phyloP scores from a whole-genome alignment of 2,888 invertebrate species.

The Conus canariensis region DNA sequence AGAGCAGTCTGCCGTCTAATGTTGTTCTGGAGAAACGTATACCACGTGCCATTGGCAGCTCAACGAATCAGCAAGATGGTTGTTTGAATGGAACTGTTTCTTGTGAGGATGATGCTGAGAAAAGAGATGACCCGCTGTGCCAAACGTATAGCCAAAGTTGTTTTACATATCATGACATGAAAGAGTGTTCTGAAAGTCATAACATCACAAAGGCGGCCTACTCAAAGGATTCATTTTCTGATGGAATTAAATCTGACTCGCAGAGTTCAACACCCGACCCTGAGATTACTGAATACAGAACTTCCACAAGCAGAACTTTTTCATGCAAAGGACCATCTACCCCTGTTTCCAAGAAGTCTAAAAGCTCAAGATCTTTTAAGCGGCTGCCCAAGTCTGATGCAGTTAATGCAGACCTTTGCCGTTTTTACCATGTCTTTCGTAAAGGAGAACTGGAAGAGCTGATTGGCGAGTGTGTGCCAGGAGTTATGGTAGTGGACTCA shows the following conservation, averaged over 20 bases:
- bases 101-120: neutral
- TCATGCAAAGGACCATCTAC: neutral
- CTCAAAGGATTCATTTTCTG: neutral
- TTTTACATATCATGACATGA: slow-evolving; percentile 2
- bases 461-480: slow-evolving; percentile 73
- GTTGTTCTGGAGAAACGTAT: neutral
- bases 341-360: neutral
- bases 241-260: neutral
- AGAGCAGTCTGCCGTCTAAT: slow-evolving; percentile 55
- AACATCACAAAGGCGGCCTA: neutral
- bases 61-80: neutral
- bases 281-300: neutral
- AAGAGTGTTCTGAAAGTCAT: neutral
- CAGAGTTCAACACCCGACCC: neutral
- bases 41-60: neutral
- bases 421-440: slow-evolving; percentile 96
- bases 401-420: slow-evolving; percentile 79
- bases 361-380: neutral
- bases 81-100: neutral
- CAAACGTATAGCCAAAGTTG: neutral
- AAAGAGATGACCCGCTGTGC: neutral
- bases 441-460: slow-evolving; percentile 85
- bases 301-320: neutral
- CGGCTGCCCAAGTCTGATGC: neutral
- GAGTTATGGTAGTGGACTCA: slow-evolving; percentile 82